phyloP scores from a whole-genome alignment of 2,797 vertebrate species.

The Tragelaphus eurycerus region DNA sequence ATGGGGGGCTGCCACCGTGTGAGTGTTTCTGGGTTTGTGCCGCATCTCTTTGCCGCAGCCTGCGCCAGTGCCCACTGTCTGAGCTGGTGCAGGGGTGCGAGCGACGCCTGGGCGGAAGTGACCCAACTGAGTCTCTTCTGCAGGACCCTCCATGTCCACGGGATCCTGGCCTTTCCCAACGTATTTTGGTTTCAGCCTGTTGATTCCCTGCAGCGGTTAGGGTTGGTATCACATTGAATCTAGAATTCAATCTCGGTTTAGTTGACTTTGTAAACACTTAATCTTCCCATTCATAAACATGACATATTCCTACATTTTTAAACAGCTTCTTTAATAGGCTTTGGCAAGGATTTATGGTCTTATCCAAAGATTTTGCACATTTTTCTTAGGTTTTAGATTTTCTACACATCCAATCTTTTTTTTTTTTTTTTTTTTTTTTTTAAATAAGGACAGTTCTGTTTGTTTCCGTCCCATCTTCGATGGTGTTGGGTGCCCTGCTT shows the following conservation, averaged over 20 bases:
- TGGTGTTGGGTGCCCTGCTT: accelerated
- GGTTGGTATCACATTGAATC: not conserved
- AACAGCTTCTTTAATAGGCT: not conserved
- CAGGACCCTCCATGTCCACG: not conserved
- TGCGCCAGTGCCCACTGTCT: accelerated
- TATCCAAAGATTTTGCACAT: not conserved
- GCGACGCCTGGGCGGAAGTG: not conserved
- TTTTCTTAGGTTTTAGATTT: not conserved
- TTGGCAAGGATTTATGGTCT: not conserved
- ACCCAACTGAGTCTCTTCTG: not conserved
- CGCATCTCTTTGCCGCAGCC: not conserved
- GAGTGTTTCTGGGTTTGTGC: too few relatives aligned
- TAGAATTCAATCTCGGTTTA: not conserved
- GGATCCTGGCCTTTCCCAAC: too few relatives aligned
- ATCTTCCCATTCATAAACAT: not conserved
- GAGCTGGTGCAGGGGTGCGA: not conserved
- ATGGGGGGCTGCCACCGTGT: accelerated
- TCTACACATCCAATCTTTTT: not conserved
- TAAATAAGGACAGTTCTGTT: not conserved
- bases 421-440: not conserved
- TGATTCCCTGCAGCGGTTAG: not conserved
- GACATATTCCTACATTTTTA: not conserved
- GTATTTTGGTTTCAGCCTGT: too few relatives aligned
- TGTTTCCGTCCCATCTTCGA: not conserved
- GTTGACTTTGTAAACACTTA: not conserved